Evolutionary conservation across 2,113 vertebrate species (phyloP), one percentile per base, ranked within the genome.

Genomic region (Megaceryle maxima): DNA sequence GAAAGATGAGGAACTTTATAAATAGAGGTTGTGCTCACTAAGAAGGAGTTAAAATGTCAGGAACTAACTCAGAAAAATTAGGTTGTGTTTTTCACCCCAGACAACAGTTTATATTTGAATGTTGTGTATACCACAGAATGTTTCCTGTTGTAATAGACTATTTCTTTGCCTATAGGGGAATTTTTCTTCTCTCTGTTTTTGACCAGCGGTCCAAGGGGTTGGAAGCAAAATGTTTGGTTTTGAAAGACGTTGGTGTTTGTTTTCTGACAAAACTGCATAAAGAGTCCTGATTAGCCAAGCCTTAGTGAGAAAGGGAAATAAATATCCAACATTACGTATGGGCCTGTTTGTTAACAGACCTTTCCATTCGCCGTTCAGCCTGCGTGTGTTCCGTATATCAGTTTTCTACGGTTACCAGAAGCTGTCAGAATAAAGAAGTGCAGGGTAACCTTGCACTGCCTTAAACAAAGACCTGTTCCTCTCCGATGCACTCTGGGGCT

Each of bases 391-490:
- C n/a, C 3, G 1, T 56, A 0, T 6, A 1, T 41, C 74, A 4
- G 19, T 69, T 73, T 59, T 28, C 86, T 69, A 51, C 66, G 94
- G 22, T 56, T 86, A 56, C 78, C 79, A 70, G 74, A 11, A 55
- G 74, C 77, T 75, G 85, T 2, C 67, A 77, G 63, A 12, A 44
- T 59, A 66, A 79, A 57, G 67, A 57, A 70, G 87, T n/a, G 75
- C 60, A 24, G 83, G 31, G 6, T 13, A 33, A 41, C 70, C 68
- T 37, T 7, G 67, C 0, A 0, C 4, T 59, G 77, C 83, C 43
- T 86, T 51, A 37, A 75, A 88, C 92, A 97, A 95, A 92, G 81
- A 7, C 53, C 18, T 14, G 77, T 95, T 96, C 92, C 92, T 51
- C 95, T 72, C 66, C 0, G 5, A 5, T 84, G 85, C 92, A 37